Percentiles rank a stretch among this genome's conserved stretches.
These are phyloP conservation scores for Climacteris rufus DNA, from an alignment of 2,113 vertebrate species.

Conservation along the genomic window DNA sequence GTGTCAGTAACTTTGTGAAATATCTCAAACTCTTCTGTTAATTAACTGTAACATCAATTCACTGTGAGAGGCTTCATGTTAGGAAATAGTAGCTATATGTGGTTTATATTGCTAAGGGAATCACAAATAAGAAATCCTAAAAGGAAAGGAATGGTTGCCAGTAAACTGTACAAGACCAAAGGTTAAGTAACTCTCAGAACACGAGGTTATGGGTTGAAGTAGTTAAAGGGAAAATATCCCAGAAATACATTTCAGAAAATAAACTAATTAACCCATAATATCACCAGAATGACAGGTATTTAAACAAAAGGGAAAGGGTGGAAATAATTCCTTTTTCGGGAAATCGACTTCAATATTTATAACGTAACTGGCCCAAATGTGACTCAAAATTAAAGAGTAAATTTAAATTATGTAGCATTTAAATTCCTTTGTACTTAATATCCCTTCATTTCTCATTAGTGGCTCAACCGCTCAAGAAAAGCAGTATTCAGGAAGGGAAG, in stretches of 20 bases:
- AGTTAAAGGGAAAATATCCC: constrained; percentile 42
- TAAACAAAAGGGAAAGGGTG: constrained; percentile 2
- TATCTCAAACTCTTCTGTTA: background rate
- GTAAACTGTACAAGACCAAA: constrained; percentile 39
- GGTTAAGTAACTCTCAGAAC: constrained; percentile 60
- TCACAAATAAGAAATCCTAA: constrained; percentile 31
- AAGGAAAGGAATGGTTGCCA: constrained; percentile 42
- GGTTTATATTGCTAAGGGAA: constrained; percentile 12
- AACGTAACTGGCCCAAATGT: background rate
- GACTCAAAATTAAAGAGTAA: background rate
- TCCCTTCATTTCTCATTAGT: background rate
- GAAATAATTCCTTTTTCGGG: constrained; percentile 1
- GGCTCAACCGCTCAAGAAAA: background rate
- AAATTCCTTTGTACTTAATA: background rate
- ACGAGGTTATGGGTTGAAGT: constrained; percentile 9
- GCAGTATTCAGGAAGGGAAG: background rate
- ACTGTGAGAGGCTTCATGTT: background rate
- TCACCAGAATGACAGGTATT: constrained; percentile 37
- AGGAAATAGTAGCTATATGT: constrained; percentile 13
- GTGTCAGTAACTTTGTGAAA: background rate
- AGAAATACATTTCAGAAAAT: constrained; percentile 52
- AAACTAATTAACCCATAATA: constrained; percentile 43
- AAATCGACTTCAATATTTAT: background rate
- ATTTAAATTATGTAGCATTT: background rate
- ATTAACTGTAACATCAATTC: background rate